Conservation (phyloP, 2,113 vertebrate genomes). For the Ictalurus punctatus region DNA sequence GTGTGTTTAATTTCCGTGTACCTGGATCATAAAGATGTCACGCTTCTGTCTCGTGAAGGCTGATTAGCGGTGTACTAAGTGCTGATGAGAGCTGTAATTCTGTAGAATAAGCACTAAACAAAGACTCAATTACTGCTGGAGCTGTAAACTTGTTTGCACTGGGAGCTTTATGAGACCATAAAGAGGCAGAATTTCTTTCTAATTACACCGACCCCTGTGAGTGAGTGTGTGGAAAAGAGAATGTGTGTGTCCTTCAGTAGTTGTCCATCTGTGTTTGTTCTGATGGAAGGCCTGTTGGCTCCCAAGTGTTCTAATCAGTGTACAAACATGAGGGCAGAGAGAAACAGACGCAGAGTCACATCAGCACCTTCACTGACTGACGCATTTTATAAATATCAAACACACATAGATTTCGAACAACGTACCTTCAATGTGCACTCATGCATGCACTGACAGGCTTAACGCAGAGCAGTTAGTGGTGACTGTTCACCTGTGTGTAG, state of each 20-base stretch:
- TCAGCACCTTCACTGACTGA: constrained; percentile 31
- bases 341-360: constrained; percentile 9
- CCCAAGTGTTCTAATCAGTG: constrained; percentile 46
- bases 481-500: constrained; percentile 15
- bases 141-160: constrained; percentile 54
- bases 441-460: constrained; percentile 26
- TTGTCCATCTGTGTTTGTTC: constrained; percentile 54
- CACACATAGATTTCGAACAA: not conserved
- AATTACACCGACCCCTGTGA: constrained; percentile 41
- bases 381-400: not conserved
- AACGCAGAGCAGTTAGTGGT: constrained; percentile 28
- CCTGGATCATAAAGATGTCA: constrained; percentile 47
- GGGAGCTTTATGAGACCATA: constrained; percentile 51
- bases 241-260: constrained; percentile 36
- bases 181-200: constrained; percentile 47
- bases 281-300: constrained; percentile 41
- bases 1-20: constrained; percentile 23
- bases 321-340: constrained; percentile 20
- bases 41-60: constrained; percentile 26
- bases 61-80: constrained; percentile 43
- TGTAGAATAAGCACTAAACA: constrained; percentile 53
- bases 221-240: constrained; percentile 28
- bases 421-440: not conserved
- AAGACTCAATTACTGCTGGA: constrained; percentile 52
- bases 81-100: constrained; percentile 48